Evolutionary conservation across 2,113 vertebrate species (phyloP).

Genomic region (Phasianus colchicus): DNA sequence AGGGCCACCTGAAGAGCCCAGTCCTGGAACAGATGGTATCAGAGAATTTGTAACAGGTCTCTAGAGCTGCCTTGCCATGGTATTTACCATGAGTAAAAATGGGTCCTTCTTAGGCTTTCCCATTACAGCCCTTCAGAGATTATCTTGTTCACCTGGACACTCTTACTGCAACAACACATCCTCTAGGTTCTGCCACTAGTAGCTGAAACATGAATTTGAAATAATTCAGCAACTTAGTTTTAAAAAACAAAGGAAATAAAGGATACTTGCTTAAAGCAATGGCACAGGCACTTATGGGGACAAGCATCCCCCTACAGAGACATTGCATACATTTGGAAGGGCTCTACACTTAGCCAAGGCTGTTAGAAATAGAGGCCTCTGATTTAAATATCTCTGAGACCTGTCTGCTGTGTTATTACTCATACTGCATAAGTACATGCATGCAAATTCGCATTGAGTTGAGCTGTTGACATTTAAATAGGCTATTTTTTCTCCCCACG

Average conservation of each 20-base stretch:
- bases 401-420: slow-evolving; percentile 46
- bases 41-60: background rate
- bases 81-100: background rate
- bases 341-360: background rate
- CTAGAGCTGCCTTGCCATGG: background rate
- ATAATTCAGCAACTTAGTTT: background rate
- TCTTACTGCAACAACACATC: background rate
- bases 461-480: slow-evolving; percentile 59
- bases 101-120: background rate
- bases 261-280: background rate
- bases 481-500: slow-evolving; percentile 59
- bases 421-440: slow-evolving; percentile 12
- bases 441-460: background rate
- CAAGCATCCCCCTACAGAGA: background rate
- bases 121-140: background rate
- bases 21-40: background rate
- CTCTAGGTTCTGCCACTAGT: background rate
- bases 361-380: background rate
- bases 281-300: background rate
- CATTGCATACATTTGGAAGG: rapidly evolving
- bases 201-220: background rate
- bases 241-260: background rate
- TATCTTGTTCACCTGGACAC: background rate
- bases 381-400: slow-evolving; percentile 11
- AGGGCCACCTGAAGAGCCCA: slow-evolving; percentile 4